Conservation (phyloP, 2,113 vertebrate genomes). For the Takifugu bimaculatus region DNA sequence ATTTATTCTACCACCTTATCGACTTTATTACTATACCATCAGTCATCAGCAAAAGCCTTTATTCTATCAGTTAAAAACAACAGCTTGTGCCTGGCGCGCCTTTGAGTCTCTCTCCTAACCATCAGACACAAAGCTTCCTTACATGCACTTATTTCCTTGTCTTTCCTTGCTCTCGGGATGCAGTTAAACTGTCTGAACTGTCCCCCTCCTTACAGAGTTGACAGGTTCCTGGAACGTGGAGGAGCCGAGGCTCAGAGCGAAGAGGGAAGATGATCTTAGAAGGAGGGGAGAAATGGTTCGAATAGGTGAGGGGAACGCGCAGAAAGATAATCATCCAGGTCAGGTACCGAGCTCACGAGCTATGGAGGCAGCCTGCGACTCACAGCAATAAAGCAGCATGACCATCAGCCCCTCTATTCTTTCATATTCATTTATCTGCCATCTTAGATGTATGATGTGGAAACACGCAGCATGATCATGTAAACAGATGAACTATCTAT, state of each 20-base stretch:
- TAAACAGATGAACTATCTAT: constrained; percentile 8
- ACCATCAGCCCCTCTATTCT: constrained; percentile 31
- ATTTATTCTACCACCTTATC: too few species aligned
- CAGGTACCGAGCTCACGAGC: constrained; percentile 59
- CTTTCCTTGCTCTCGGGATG: not conserved
- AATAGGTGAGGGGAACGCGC: constrained; percentile 8
- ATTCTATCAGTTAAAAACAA: not conserved
- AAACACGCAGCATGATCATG: not conserved
- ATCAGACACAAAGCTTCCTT: not conserved
- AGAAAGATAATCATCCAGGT: constrained; percentile 40
- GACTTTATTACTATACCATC: too few species aligned
- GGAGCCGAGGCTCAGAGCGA: not conserved
- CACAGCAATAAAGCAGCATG: constrained; percentile 12
- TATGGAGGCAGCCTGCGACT: constrained; percentile 32
- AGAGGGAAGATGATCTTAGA: not conserved
- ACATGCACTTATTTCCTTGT: not conserved
- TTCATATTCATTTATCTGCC: constrained; percentile 13
- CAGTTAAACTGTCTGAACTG: constrained; percentile 18
- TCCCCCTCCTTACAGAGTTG: constrained; percentile 37
- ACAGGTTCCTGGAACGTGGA: constrained; percentile 44
- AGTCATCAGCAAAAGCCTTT: not conserved
- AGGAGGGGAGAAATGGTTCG: not conserved
- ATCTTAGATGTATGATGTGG: constrained; percentile 5
- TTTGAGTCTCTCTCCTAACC: not conserved
- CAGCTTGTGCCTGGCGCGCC: not conserved